phyloP scores from a whole-genome alignment of 2,113 vertebrate genomes.

The Seriola aureovittata region DNA sequence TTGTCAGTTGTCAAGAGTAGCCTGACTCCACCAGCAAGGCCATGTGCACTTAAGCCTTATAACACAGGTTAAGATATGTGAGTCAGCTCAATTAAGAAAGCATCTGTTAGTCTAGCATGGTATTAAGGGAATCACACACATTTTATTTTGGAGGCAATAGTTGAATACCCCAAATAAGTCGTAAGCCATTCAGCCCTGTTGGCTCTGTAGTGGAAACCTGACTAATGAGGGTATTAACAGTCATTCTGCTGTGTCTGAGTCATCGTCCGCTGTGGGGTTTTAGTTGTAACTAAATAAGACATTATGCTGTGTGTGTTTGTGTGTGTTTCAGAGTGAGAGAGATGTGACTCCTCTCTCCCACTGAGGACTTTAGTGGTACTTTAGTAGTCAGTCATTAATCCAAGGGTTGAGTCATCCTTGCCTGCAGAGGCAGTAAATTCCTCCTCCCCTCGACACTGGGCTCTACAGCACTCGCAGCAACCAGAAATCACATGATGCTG shows the following conservation, averaged over 20 bases:
- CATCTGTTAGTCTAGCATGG: slow-evolving; percentile 1
- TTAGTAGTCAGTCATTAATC: slow-evolving; percentile 77
- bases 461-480: slow-evolving; percentile 47
- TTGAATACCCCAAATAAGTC: slow-evolving; percentile 30
- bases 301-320: slow-evolving; percentile 47
- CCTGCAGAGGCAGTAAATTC: slow-evolving; percentile 82
- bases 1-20: not conserved
- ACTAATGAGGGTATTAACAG: slow-evolving; percentile 72
- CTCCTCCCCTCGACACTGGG: slow-evolving; percentile 74
- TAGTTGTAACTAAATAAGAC: slow-evolving; percentile 69
- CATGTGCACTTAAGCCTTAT: not conserved
- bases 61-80: slow-evolving; percentile 18
- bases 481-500: slow-evolving; percentile 49
- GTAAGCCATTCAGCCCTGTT: slow-evolving; percentile 51
- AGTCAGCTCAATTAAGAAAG: slow-evolving; percentile 23
- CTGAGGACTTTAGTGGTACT: slow-evolving; percentile 69
- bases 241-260: slow-evolving; percentile 63
- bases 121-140: slow-evolving; percentile 42
- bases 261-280: slow-evolving; percentile 58
- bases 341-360: slow-evolving; percentile 62
- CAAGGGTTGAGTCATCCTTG: slow-evolving; percentile 77
- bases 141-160: slow-evolving; percentile 38
- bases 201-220: slow-evolving; percentile 61
- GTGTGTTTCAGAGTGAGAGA: slow-evolving; percentile 31
- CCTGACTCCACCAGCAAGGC: not conserved